Base-by-base conservation (phyloP, 2,888 invertebrate species). In the Drosophila vallismaia region DNA sequence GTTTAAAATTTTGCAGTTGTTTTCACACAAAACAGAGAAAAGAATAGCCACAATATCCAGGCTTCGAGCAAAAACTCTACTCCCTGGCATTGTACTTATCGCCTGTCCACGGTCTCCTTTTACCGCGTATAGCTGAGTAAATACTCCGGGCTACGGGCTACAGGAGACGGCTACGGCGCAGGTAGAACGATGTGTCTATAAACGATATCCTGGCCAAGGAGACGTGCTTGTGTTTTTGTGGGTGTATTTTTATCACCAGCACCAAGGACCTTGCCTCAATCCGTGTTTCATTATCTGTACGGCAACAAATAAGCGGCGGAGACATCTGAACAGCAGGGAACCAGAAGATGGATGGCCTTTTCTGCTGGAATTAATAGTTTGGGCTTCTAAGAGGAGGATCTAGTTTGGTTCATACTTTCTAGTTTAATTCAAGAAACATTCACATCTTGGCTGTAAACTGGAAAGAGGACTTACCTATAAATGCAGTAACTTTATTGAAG, bases 211-310 rank as follows among this genome's bases (percentile, higher is more conserved):
- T 48, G 31, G 28, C 52, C 53, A 24, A 40, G 40, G 40, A 40
- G 14, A 14, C 14, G 40, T 7, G 40, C 12, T 42, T 42, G 40
- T 42, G 40, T 52, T 29, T 55, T 45, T 52, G 45, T 58, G 29
- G 42, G 46, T 67, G 38, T 80, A 77, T 71, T 72, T 84, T 74
- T 81, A 76, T 71, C 64, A 48, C 42, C 51, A 50, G 54, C 69
- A 64, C 54, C 33, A n/a, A n/a, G 33, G 33, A n/a, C 19, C 28
- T 6, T 28, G 84, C 80, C 80, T 63, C 70, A 72, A 54, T 82
- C 64, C 74, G 67, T 82, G 72, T 77, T 72, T 54, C 83, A 85
- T 75, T 82, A 82, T 86, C 77, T 77, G 55, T 68, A 74, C 71
- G 64, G 71, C 64, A 50, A 52, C 51, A 77, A 85, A 72, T 68